Evolutionary conservation across 1,140 invertebrate species (phyloP), one percentile per base, ranked within the genome.

Genomic region (Mesaphorura yosii): DNA sequence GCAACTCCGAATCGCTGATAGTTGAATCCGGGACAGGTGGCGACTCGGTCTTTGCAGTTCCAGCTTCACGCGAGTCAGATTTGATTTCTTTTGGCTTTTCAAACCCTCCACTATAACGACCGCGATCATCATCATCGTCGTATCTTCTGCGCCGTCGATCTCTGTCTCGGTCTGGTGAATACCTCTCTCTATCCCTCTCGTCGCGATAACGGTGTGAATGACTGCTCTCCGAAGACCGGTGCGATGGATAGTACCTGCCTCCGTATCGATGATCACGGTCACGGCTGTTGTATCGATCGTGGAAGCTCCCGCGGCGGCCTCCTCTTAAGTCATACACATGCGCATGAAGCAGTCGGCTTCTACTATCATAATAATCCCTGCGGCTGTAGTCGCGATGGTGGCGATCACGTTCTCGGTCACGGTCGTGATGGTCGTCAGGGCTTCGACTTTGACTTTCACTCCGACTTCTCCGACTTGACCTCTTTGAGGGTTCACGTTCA

Each of bases 1-100:
- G 59, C 39, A 72, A 57, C 45, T 71, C 69, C 19, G 73, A 69
- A 58, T 74, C 72, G 57, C 70, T 73, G 22, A 73, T 74, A 2
- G 72, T 73, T 6, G 72, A 73, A 62, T 73, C 72, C 6, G 72
- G 70, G 15, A 73, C 64, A 41, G 10, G 14, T 34, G 25, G 29
- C 17, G 4, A 17, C 27, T 42, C 34, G 29, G 19, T 26, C 5
- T 38, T 46, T 37, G 26, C 7, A 12, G 48, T 34, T 23, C 37
- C 7, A 46, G n/a, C 3, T 20, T 10, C n/a, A 2, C 10, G 40
- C 23, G 22, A 10, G 22, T 3, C 48, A 53, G 27, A 22, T 37
- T 3, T 31, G n/a, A 48, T n/a, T n/a, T n/a, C n/a, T n/a, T n/a
- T n/a, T n/a, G n/a, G 17, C 23, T 51, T 25, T 42, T 51, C 50